phyloP scores from a whole-genome alignment of 2,888 invertebrate genomes.

The Eupithecia insigniata region DNA sequence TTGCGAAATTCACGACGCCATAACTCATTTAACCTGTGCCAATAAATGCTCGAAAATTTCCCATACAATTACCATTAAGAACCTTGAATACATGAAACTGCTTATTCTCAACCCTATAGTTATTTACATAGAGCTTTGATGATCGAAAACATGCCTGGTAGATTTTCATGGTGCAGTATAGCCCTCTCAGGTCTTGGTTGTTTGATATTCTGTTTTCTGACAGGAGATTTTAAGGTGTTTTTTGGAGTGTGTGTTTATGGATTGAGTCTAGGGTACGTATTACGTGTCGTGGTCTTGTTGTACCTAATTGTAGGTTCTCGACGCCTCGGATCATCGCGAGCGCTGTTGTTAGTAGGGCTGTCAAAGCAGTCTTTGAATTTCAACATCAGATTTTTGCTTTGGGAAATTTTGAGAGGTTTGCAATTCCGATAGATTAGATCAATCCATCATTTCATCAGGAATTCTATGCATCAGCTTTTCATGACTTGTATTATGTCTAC shows the following conservation, averaged over 20 bases:
- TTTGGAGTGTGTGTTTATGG: slow-evolving; percentile 32
- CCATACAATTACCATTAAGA: slow-evolving; percentile 50
- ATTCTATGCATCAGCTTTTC: neutral
- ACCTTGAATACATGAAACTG: neutral
- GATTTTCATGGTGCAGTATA: slow-evolving; percentile 59
- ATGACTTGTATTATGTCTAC: neutral
- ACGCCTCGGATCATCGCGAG: slow-evolving; percentile 70
- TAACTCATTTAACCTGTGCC: slow-evolving; percentile 70
- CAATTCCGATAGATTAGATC: neutral
- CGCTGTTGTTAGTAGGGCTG: slow-evolving; percentile 57
- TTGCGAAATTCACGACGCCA: slow-evolving; percentile 60
- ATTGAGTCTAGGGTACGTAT: slow-evolving; percentile 74
- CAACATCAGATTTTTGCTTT: neutral
- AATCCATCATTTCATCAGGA: neutral
- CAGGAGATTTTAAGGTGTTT: slow-evolving; percentile 40
- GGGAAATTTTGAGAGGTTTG: neutral
- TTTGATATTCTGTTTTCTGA: slow-evolving; percentile 46
- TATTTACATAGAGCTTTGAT: slow-evolving; percentile 21
- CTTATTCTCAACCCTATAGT: slow-evolving; percentile 44
- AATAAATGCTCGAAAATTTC: slow-evolving; percentile 77
- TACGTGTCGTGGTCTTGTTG: slow-evolving; percentile 72
- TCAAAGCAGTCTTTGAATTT: neutral
- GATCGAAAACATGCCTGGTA: slow-evolving; percentile 48
- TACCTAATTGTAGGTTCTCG: slow-evolving; percentile 82
- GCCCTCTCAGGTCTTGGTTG: slow-evolving; percentile 50